phyloP scores from a whole-genome alignment of 30 jellyfish, hydroid and myxozoan species.

The Catostylus mosaicus region DNA sequence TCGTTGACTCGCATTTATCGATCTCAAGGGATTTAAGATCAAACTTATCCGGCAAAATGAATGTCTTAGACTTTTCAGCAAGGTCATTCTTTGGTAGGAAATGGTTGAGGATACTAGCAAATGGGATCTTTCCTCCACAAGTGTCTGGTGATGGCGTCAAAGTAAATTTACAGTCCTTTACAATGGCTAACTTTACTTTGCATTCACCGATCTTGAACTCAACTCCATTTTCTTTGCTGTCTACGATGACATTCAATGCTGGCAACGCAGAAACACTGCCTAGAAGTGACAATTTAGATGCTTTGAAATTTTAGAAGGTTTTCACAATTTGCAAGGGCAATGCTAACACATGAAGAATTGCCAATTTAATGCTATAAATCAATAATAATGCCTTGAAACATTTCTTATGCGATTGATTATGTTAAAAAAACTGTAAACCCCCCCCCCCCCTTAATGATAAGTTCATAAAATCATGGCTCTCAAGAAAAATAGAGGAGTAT shows the following conservation, averaged over 20 bases:
- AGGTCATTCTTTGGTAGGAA: conserved; percentile 63
- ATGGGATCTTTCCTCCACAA: conserved; percentile 60
- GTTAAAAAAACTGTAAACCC: no score
- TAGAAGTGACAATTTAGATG: no score
- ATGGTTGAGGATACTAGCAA: conserved; percentile 55
- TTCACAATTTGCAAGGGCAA: no score
- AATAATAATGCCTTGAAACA: no score
- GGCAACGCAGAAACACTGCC: conserved; percentile 39
- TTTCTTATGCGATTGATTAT: no score
- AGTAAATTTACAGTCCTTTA: conserved; percentile 49
- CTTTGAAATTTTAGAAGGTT: no score
- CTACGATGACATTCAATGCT: conserved; percentile 17
- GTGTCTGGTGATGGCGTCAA: conserved; percentile 61
- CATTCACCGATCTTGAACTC: conserved; percentile 64
- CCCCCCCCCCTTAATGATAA: no score
- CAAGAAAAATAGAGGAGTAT: no score
- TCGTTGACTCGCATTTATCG: conserved; percentile 63
- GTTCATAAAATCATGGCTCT: no score
- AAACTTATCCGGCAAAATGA: conserved; percentile 68
- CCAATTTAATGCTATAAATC: no score
- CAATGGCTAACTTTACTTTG: conserved; percentile 51
- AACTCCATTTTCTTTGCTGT: conserved; percentile 56
- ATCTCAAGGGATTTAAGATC: conserved; percentile 44
- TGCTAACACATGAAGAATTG: no score
- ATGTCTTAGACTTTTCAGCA: conserved; percentile 67